A percentile compares a stretch with the other conserved stretches of the same genome.
Conservation (phyloP, 2,797 vertebrate species). For the Acomys russatus region DNA sequence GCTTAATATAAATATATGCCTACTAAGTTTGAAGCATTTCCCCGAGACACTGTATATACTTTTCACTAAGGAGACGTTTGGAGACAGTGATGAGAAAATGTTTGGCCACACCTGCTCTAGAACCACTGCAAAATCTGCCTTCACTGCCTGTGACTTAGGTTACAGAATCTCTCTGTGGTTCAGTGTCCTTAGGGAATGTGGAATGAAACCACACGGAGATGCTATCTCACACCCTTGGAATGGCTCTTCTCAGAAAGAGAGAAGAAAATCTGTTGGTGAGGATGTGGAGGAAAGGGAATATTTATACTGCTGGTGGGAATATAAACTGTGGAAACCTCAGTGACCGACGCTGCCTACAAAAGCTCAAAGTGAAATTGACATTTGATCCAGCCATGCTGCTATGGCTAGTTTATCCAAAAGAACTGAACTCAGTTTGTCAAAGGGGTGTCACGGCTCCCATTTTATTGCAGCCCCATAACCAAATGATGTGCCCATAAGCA, state of each 20-base stretch:
- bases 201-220: neutral
- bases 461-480: too few species aligned
- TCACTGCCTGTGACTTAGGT: neutral
- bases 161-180: neutral
- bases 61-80: neutral
- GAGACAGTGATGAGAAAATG: neutral
- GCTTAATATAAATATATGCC: conserved; percentile 31
- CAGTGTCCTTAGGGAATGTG: neutral
- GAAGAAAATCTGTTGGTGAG: neutral
- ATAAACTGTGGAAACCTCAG: neutral
- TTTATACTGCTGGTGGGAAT: neutral
- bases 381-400: neutral
- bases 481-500: neutral
- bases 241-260: neutral
- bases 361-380: neutral
- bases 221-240: neutral
- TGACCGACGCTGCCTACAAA: neutral
- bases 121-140: neutral
- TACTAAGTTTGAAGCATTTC: conserved; percentile 28
- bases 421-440: neutral
- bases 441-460: too few species aligned
- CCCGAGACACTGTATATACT: neutral
- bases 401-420: neutral
- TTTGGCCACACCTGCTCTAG: neutral
- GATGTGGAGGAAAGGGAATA: neutral